Base-by-base conservation (phyloP, 2,797 vertebrate genomes). In the Pipistrellus pipistrellus region DNA sequence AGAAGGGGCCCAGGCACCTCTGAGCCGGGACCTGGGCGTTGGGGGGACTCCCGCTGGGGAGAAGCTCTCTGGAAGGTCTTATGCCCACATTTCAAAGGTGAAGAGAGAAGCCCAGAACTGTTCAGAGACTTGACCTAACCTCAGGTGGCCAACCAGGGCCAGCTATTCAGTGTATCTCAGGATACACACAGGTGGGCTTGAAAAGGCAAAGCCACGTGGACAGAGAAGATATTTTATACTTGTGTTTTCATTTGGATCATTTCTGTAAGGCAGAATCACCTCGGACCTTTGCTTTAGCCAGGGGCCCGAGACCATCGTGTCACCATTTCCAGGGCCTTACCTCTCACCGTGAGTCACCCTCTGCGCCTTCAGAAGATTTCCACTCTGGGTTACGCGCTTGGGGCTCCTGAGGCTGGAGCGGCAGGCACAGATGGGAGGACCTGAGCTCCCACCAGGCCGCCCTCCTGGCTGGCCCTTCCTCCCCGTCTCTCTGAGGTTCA, bases 291-390 rank as follows among this genome's bases (percentile, higher is more conserved):
- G 44, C 32, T 10, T 30, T 30, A 27, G 75, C 38, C 23, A 18
- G 66, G 46, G 5, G 11, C 51, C 41, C 2, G 2, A 30, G 23
- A 55, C 57, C n/a, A 21, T 51, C 0, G 0, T n/a, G 51, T 21
- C 7, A 23, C 57, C 8, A 12, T 44, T 41, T 86, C 48, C 30
- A 62, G 71, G 27, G 48, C 20, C 32, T 25, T 35, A 0, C 9
- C 27, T 20, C 10, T 75, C 3, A 2, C 68, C 0, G 0, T 3
- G 30, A n/a, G 73, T n/a, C 80, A 14, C 35, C 7, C 25, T 64
- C 21, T 21, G 8, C 0, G 0, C 69, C 41, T 73, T 44, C 20
- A 21, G 86, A 44, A 32, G 41, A 53, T 23, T 44, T 72, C 32
- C 27, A 15, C 4, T 13, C 17, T 21, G 51, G 57, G 18, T 46